Conservation (phyloP, 2,888 invertebrate species). For the Tenthredo livida region DNA sequence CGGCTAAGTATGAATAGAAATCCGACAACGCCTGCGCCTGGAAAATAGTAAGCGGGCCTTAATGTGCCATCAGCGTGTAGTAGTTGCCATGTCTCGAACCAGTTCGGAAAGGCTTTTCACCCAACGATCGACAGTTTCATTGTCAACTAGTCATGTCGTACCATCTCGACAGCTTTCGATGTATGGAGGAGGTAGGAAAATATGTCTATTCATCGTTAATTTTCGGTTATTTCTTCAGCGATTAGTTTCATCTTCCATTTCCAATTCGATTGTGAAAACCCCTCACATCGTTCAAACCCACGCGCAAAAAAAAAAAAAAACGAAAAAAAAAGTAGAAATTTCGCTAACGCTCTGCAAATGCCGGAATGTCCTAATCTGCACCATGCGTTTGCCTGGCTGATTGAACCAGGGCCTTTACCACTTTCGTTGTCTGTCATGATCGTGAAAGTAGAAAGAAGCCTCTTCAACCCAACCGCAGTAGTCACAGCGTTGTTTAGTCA, state of each 20-base stretch:
- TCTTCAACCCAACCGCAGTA: not conserved
- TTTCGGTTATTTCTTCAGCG: not conserved
- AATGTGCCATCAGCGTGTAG: not conserved
- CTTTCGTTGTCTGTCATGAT: not conserved
- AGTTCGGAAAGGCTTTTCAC: conserved; percentile 35
- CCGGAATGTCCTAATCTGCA: not conserved
- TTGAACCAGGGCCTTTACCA: not conserved
- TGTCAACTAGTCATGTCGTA: conserved; percentile 14
- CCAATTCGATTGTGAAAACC: not conserved
- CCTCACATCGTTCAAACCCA: not conserved
- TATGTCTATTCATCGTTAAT: not conserved
- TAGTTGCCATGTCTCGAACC: conserved; percentile 40
- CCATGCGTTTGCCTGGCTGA: not conserved
- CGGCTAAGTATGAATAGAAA: not conserved
- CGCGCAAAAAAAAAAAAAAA: not conserved
- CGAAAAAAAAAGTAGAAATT: not conserved
- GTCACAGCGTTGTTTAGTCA: conserved; percentile 6
- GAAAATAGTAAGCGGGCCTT: not conserved
- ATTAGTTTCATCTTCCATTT: too few species aligned
- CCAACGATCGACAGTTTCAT: conserved; percentile 16
- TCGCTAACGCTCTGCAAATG: not conserved
- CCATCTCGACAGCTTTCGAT: conserved; percentile 43
- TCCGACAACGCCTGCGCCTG: conserved; percentile 37
- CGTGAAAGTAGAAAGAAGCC: not conserved
- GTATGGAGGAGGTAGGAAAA: conserved; percentile 44